Percentiles rank a stretch among this genome's conserved stretches.
phyloP scores from a whole-genome alignment of 1,140 invertebrate species.

The Nasonia vitripennis region DNA sequence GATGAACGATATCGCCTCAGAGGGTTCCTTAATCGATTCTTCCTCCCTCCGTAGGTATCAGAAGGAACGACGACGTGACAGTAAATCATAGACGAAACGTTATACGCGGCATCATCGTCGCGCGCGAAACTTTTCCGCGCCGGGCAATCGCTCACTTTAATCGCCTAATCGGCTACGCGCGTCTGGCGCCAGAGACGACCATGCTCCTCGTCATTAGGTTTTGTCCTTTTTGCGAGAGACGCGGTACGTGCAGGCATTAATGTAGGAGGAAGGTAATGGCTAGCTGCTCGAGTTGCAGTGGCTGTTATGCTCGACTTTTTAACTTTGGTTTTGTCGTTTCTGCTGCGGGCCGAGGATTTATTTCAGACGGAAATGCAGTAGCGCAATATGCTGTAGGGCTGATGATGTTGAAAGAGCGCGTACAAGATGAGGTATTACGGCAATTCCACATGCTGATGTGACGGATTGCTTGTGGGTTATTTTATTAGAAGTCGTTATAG shows the following conservation, averaged over 20 bases:
- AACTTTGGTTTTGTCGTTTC: background rate
- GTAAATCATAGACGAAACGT: constrained; percentile 53
- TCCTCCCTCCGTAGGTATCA: background rate
- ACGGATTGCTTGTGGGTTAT: no score
- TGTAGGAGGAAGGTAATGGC: background rate
- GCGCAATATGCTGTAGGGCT: background rate
- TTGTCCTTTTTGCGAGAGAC: constrained; percentile 2
- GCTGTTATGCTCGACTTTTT: background rate
- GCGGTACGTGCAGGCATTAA: background rate
- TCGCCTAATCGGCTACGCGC: constrained; percentile 38
- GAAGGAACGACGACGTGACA: constrained; percentile 48
- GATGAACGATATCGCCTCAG: background rate
- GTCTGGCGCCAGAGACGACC: background rate
- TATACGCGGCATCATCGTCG: background rate
- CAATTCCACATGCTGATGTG: background rate
- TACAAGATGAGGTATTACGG: background rate
- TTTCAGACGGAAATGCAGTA: background rate
- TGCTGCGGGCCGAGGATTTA: background rate
- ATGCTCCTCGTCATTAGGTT: constrained; percentile 24
- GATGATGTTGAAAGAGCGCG: background rate
- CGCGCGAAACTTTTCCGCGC: constrained; percentile 13
- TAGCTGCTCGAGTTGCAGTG: background rate
- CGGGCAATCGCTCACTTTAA: constrained; percentile 8
- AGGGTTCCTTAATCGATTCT: constrained; percentile 46
- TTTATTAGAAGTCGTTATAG: no score